Evolutionary conservation across 2,113 vertebrate genomes (phyloP), one percentile per base, ranked within the genome.

Genomic region (Physeter macrocephalus): DNA sequence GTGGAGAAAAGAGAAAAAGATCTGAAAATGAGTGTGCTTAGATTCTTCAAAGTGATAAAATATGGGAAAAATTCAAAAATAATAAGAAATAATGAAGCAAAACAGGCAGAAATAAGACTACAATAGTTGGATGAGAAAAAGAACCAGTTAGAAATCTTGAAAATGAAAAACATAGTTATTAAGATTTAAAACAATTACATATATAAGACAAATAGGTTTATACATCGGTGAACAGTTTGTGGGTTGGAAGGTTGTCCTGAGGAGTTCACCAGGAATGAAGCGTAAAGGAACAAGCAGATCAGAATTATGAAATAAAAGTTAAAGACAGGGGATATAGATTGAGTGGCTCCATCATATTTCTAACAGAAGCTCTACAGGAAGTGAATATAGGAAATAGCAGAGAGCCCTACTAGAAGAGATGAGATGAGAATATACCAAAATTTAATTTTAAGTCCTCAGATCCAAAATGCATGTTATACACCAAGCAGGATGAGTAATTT

Each of bases 51-150:
- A 90, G n/a, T 36, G 15, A 71, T 67, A 52, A 52, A 84, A 72
- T 54, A 57, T 61, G 13, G 15, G 59, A 6, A 71, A 80, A 84
- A 23, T 15, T 41, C 39, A 4, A 83, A 54, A 66, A 34, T 52
- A 81, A 74, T 10, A 71, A 90, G 62, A 94, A 94, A 89, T 88
- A 9, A 86, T 74, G 25, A 83, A 92, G 80, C 10, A 92, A 89
- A 84, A 49, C 8, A 61, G 21, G 20, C 29, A 94, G 52, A 92
- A 92, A 59, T 86, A 57, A 80, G 66, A 62, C 52, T 52, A 17
- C 10, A 80, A 43, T 49, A 41, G 14, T 5, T 67, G 36, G 34
- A 27, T 74, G 36, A 81, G 4, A 43, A 93, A 92, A 83, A 83
- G n/a, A 81, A 43, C 5, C 41, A 93, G 59, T 23, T 72, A 87